Evolutionary conservation across 2,888 invertebrate species (phyloP).

Genomic region (Dascillus cervinus): DNA sequence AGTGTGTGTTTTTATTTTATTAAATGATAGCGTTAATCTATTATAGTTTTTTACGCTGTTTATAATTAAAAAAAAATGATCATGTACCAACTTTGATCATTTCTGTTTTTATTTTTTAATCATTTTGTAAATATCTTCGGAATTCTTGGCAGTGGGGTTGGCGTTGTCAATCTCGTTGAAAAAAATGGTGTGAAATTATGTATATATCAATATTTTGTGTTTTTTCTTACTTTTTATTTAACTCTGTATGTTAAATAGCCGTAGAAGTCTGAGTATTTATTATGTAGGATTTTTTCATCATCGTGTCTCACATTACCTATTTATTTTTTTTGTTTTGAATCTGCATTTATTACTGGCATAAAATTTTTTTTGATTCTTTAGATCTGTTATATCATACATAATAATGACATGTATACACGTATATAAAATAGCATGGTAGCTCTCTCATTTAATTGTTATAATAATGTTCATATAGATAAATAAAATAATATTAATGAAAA

Average conservation of each 20-base stretch:
- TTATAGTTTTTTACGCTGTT: too few species aligned
- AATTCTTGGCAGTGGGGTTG: conserved; percentile 8
- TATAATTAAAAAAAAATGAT: too few species aligned
- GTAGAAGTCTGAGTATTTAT: conserved; percentile 39
- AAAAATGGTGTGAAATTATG: conserved; percentile 14
- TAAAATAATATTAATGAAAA: conserved; percentile 37
- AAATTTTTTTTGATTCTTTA: too few species aligned
- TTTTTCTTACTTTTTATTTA: conserved; percentile 23
- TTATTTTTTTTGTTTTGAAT: conserved; percentile 28
- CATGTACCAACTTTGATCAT: too few species aligned
- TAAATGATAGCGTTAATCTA: conserved; percentile 2
- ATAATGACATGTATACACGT: conserved; percentile 38
- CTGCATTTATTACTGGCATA: conserved; percentile 22
- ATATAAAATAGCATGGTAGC: conserved; percentile 40
- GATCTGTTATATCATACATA: conserved; percentile 38
- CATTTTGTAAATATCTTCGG: conserved; percentile 14
- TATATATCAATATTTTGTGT: conserved; percentile 21
- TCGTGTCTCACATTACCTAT: conserved; percentile 28
- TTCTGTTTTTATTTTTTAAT: conserved; percentile 13
- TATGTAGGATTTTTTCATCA: conserved; percentile 37
- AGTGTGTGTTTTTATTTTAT: too few species aligned
- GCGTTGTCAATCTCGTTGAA: too few species aligned
- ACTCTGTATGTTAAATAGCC: conserved; percentile 33
- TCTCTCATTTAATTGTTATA: conserved; percentile 44
- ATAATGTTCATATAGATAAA: conserved; percentile 44